phyloP scores from a whole-genome alignment of 2,113 vertebrate species.

The Megaleporinus macrocephalus region DNA sequence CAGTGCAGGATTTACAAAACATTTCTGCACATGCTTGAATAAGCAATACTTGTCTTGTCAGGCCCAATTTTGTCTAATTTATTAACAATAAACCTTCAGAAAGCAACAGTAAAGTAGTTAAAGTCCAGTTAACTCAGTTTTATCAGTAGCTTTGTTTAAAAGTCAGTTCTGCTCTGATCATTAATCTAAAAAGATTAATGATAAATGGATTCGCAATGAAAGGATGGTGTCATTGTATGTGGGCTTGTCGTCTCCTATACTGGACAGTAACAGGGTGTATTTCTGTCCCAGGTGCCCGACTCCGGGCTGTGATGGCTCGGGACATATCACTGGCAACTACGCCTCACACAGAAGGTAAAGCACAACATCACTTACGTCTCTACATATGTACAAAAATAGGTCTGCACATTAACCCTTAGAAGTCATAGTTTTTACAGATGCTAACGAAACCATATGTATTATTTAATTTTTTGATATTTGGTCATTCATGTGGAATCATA shows the following conservation, averaged over 20 bases:
- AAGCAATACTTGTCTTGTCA: background rate
- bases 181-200: no score
- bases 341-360: constrained; percentile 97
- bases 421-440: background rate
- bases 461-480: no score
- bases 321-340: constrained; percentile 99
- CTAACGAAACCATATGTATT: no score
- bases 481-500: no score
- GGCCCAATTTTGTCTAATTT: background rate
- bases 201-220: background rate
- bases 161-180: background rate
- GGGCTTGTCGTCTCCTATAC: background rate
- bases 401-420: background rate
- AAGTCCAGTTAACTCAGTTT: background rate
- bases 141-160: background rate
- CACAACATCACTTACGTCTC: background rate
- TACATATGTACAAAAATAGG: background rate
- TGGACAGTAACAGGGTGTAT: constrained; percentile 53
- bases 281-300: constrained; percentile 93
- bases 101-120: background rate
- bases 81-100: background rate
- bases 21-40: background rate
- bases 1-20: background rate
- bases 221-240: background rate
- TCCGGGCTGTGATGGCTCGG: constrained; percentile 97